Evolutionary conservation across 2,113 vertebrate genomes (phyloP), one percentile per base, ranked within the genome.

Genomic region (Jacana jacana): DNA sequence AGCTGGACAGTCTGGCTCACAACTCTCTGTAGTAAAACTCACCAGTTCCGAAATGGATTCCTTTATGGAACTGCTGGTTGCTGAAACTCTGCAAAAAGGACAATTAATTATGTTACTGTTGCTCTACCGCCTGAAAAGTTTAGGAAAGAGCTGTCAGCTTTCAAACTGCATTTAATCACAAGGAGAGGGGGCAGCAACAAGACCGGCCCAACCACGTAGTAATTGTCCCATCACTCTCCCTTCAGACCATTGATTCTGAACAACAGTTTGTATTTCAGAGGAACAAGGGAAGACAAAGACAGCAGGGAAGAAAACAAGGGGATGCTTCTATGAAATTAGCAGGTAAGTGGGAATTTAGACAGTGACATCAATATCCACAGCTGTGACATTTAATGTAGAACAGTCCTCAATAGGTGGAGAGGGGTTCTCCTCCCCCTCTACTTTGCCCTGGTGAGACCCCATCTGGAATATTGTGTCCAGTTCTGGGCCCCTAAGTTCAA

Each of bases 1-100:
- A 81, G 97, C 97, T 16, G 98, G 98, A 82, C 96, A 64, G 83
- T 99, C 98, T 5, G 98, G 98, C 91, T 98, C 97, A 88, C 98
- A 98, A 31, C 97, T 97, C 73, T 97, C 93, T 3, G 98, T 98
- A 24, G 97, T 98, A 93, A 99, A 99, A 83, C 97, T 97, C 73
- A 98, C 96, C 31, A 98, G 27, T 46, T 98, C 98, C 4, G 97
- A 98, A 86, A 98, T 76, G 25, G 89, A 95, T 88, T 98, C 98
- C 66, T 98, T 98, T 80, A 97, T 95, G 68, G 98, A 97, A 51
- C 95, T 97, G 93, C 97, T 98, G 49, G 91, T 95, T 49, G 96
- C 96, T 89, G 98, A 98, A 93, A 99, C 97, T 97, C 98, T 99
- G 87, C 82, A 97, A 35, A 94, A 61, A 96, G 48, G 33, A 81